Evolutionary conservation across 2,113 vertebrate species (phyloP), one percentile per base, ranked within the genome.

Genomic region (Astatotilapia flaviijosephi): DNA sequence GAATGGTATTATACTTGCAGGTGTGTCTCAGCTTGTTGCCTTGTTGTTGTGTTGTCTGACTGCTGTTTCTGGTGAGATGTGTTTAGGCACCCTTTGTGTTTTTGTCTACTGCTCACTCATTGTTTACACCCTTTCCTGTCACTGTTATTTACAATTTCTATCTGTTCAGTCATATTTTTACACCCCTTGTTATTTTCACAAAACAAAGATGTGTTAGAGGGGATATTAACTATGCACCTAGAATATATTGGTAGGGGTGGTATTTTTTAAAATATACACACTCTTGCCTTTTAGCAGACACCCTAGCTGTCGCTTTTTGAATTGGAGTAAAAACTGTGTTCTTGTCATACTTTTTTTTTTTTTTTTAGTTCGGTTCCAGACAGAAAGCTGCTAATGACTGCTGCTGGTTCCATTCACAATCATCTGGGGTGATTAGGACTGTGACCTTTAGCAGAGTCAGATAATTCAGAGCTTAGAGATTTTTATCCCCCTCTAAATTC

Each of bases 381-480:
- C 89, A 92, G 89, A 86, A 83, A 54, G 91, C 84, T 51, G 90
- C 90, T 95, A 95, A 95, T 95, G 94, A 92, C 90, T 86, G 77
- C 86, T 87, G 83, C 90, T 90, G 89, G 86, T 90, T 89, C 86
- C 75, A 45, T 79, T 93, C 87, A 79, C 81, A 77, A 81, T 87
- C 86, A 92, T 92, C 85, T 33, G 7, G 60, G 82, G 91, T 93
- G 90, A 95, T 95, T 91, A 95, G 90, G 85, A 90, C 68, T 83
- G 60, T 93, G 94, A 95, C 95, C 95, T 95, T 95, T 93, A 91
- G 83, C 88, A 80, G 40, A 93, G 86, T 81, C 85, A 85, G 90
- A 93, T 94, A 87, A 92, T 92, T 95, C 90, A 88, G 88, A 89
- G 91, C 92, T 91, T 90, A 89, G 88, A 56, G 92, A 93, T 92